Evolutionary conservation across 2,888 invertebrate species (phyloP).

Genomic region (Kuschelorhynchus macadamiae): DNA sequence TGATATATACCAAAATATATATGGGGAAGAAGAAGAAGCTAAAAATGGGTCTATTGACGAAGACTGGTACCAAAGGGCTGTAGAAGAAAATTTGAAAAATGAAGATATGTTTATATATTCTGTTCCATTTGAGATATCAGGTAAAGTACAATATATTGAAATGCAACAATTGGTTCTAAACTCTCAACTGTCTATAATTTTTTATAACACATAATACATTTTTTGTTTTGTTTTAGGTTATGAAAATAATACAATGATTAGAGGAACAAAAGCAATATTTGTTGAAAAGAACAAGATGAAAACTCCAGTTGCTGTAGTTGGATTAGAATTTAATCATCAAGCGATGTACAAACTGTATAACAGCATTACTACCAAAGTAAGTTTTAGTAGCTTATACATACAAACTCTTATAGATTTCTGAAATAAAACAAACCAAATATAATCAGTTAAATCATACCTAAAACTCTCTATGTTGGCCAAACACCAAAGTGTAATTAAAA

Average conservation of each 20-base stretch:
- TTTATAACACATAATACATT: too few species aligned
- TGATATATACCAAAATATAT: slow-evolving; percentile 55
- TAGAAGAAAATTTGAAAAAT: slow-evolving; percentile 84
- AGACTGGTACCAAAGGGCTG: slow-evolving; percentile 89
- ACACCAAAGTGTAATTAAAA: too few species aligned
- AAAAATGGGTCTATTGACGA: slow-evolving; percentile 87
- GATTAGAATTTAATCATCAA: slow-evolving; percentile 86
- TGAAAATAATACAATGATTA: slow-evolving; percentile 78
- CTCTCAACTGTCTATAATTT: too few species aligned
- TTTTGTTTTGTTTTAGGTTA: slow-evolving; percentile 56
- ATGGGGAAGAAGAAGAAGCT: slow-evolving; percentile 67
- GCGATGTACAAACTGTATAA: slow-evolving; percentile 83
- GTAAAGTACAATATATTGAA: too few species aligned
- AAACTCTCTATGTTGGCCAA: too few species aligned
- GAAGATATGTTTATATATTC: slow-evolving; percentile 86
- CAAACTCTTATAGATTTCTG: not conserved
- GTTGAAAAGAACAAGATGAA: slow-evolving; percentile 72
- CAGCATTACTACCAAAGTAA: slow-evolving; percentile 83
- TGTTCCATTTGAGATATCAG: slow-evolving; percentile 77
- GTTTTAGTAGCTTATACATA: slow-evolving; percentile 53
- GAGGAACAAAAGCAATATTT: slow-evolving; percentile 88
- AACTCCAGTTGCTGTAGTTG: slow-evolving; percentile 79
- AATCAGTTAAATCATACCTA: too few species aligned
- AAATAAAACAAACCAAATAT: not conserved
- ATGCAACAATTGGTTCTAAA: not conserved